phyloP scores from a whole-genome alignment of 2,797 vertebrate species.

The Macrochelys suwanniensis region DNA sequence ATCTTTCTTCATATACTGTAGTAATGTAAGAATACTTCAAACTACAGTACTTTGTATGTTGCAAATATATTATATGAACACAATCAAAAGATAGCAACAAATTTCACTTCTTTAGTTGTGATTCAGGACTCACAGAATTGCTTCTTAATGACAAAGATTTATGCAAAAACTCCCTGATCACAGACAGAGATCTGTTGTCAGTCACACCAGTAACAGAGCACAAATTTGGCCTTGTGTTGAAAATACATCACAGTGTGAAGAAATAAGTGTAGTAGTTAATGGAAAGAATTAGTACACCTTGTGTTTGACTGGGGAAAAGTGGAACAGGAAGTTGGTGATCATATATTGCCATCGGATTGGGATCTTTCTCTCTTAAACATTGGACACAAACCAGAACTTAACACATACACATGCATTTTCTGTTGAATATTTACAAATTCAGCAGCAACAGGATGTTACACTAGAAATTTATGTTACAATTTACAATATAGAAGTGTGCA shows the following conservation, averaged over 20 bases:
- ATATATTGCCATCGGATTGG: constrained; percentile 29
- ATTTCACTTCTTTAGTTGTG: not conserved
- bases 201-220: not conserved
- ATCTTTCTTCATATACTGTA: not conserved
- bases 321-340: not conserved
- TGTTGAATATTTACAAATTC: not conserved
- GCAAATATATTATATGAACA: constrained; percentile 36
- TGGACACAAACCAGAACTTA: not conserved
- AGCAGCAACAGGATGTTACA: not conserved
- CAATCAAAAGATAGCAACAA: not conserved
- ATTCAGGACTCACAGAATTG: not conserved
- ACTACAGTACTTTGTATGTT: constrained; percentile 2
- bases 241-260: not conserved
- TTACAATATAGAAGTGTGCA: not conserved
- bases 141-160: not conserved
- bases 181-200: not conserved
- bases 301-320: constrained; percentile 8
- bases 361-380: not conserved
- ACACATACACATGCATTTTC: constrained; percentile 36
- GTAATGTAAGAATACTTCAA: not conserved
- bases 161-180: not conserved
- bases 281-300: not conserved
- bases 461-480: not conserved
- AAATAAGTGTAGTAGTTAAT: constrained; percentile 30
- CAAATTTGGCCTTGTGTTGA: not conserved